Conservation (phyloP, 2,888 invertebrate genomes). For the Apodemia duryi region DNA sequence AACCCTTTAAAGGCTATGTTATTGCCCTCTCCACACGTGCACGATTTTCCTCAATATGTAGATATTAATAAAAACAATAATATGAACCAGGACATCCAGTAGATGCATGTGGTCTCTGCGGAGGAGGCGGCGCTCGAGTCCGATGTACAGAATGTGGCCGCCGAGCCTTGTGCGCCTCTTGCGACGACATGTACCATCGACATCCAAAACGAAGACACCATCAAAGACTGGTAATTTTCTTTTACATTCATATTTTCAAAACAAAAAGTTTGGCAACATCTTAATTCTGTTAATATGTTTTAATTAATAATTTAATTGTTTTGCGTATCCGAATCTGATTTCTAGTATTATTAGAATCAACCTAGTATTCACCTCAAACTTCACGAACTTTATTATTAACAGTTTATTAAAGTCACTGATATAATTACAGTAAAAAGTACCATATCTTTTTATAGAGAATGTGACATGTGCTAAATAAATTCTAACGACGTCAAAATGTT, state of each 20-base stretch:
- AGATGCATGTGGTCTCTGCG: slow-evolving; percentile 88
- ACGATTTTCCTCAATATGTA: no score
- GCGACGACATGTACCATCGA: slow-evolving; percentile 96
- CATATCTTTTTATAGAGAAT: slow-evolving; percentile 25
- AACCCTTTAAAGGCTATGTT: no score
- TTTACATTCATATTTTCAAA: no score
- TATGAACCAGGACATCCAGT: slow-evolving; percentile 65
- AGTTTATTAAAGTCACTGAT: neutral
- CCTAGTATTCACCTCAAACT: no score
- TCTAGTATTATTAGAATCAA: no score
- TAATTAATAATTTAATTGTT: no score
- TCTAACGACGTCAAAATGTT: slow-evolving; percentile 32
- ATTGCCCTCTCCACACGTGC: no score
- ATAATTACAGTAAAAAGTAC: slow-evolving; percentile 19
- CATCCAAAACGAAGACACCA: slow-evolving; percentile 93
- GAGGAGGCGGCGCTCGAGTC: slow-evolving; percentile 88
- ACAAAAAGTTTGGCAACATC: no score
- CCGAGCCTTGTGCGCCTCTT: slow-evolving; percentile 92
- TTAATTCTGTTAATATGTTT: no score
- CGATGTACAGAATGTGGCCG: slow-evolving; percentile 90
- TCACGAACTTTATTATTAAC: no score
- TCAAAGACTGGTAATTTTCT: slow-evolving; percentile 83
- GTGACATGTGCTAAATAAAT: slow-evolving; percentile 32
- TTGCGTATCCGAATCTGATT: no score
- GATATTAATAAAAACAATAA: no score